Evolutionary conservation across 2,888 invertebrate species (phyloP).

Genomic region (Aphodius sticticus): DNA sequence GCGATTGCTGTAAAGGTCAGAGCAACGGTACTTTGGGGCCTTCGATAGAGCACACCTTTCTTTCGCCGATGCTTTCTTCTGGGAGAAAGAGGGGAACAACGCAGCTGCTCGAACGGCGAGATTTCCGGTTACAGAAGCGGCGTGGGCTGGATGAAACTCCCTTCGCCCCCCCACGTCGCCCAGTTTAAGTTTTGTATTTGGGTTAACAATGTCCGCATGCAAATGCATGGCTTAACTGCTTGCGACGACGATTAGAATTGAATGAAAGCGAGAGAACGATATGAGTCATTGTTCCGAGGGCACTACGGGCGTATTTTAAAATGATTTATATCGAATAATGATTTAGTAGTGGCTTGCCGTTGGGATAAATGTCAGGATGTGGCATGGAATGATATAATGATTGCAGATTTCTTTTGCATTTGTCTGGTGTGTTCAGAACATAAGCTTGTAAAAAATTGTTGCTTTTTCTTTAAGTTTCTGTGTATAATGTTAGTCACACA

Average conservation of each 20-base stretch:
- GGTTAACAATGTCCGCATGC: neutral
- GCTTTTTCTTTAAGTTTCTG: neutral
- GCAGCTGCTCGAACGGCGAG: neutral
- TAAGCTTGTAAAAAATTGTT: too few species aligned
- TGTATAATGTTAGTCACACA: neutral
- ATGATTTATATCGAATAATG: too few species aligned
- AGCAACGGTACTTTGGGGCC: conserved; percentile 4
- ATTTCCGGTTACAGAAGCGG: neutral
- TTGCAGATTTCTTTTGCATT: too few species aligned
- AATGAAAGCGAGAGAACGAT: neutral
- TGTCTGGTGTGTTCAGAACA: too few species aligned
- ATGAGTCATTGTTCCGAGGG: neutral
- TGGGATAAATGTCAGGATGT: too few species aligned
- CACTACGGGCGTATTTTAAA: neutral
- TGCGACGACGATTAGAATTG: neutral
- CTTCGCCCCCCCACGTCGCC: neutral
- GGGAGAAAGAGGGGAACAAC: neutral
- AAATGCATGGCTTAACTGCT: neutral
- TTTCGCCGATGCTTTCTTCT: neutral
- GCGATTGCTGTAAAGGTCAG: neutral
- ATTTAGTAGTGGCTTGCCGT: too few species aligned
- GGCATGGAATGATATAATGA: too few species aligned
- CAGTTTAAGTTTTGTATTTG: neutral
- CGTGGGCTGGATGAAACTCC: neutral
- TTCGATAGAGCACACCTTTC: neutral